Percentiles rank a stretch among this genome's conserved stretches.
Evolutionary conservation across 92 coral and sea anemone species (phyloP).

Genomic region (Diadumene lineata): DNA sequence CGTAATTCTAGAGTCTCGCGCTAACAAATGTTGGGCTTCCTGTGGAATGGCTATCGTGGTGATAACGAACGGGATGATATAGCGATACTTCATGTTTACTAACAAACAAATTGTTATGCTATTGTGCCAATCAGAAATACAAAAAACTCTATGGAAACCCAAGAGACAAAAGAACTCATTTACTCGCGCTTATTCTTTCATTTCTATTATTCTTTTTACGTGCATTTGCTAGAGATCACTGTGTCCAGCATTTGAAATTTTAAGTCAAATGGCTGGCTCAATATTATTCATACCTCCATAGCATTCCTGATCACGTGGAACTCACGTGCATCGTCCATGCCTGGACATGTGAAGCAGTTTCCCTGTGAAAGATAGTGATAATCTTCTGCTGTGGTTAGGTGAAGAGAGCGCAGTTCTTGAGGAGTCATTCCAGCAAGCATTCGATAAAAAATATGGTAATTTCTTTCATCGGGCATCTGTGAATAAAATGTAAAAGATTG

Average conservation of each 20-base stretch:
- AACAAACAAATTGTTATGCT: too few species aligned
- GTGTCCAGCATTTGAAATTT: not conserved
- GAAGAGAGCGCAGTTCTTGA: slow-evolving; percentile 70
- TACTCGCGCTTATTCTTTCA: too few species aligned
- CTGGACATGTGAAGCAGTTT: slow-evolving; percentile 75
- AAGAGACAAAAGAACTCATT: too few species aligned
- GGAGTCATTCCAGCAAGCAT: slow-evolving; percentile 81
- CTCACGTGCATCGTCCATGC: slow-evolving; percentile 82
- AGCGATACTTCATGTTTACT: too few species aligned
- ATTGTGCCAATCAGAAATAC: too few species aligned
- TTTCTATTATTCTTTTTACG: too few species aligned
- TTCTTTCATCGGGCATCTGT: slow-evolving; percentile 96
- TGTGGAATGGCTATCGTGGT: too few species aligned
- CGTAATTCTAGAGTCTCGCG: too few species aligned
- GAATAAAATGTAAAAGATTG: not conserved
- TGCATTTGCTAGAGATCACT: too few species aligned
- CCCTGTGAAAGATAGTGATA: slow-evolving; percentile 88
- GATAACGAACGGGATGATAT: too few species aligned
- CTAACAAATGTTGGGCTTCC: too few species aligned
- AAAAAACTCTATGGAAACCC: too few species aligned
- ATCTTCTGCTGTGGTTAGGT: slow-evolving; percentile 81
- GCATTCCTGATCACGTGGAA: slow-evolving; percentile 78
- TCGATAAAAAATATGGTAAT: slow-evolving; percentile 95
- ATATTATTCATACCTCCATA: slow-evolving; percentile 65
- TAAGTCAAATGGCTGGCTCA: not conserved